Evolutionary conservation across 2,113 vertebrate species (phyloP).

Genomic region (Corythornis vintsioides): DNA sequence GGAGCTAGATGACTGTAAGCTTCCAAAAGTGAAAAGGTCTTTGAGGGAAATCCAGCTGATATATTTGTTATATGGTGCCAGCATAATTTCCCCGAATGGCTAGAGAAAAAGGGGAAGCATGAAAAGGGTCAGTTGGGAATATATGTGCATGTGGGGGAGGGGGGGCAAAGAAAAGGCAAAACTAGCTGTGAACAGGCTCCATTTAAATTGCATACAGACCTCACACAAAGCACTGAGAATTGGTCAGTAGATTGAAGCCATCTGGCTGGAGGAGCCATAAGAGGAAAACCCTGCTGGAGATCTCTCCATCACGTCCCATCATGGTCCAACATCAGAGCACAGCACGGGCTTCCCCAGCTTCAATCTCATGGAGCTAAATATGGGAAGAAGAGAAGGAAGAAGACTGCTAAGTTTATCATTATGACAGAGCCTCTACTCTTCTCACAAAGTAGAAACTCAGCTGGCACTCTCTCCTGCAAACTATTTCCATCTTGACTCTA

Average conservation of each 20-base stretch:
- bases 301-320: constrained; percentile 53
- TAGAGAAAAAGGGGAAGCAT: constrained; percentile 22
- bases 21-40: constrained; percentile 14
- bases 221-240: constrained; percentile 70
- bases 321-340: constrained; percentile 55
- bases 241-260: constrained; percentile 72
- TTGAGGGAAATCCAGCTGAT: constrained; percentile 14
- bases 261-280: constrained; percentile 62
- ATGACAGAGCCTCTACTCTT: not conserved
- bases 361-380: constrained; percentile 19
- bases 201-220: constrained; percentile 64
- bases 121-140: constrained; percentile 49
- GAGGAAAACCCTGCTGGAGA: constrained; percentile 67
- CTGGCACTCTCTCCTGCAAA: not conserved
- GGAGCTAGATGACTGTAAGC: not conserved
- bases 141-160: constrained; percentile 23
- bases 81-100: not conserved
- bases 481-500: not conserved
- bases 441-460: not conserved
- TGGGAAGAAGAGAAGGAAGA: constrained; percentile 23
- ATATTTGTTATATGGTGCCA: constrained; percentile 31
- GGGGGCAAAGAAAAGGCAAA: constrained; percentile 47
- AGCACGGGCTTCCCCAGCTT: constrained; percentile 27
- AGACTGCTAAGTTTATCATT: not conserved
- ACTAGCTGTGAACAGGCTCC: constrained; percentile 56